Evolutionary conservation across 2,113 vertebrate genomes (phyloP), one percentile per base, ranked within the genome.

Genomic region (Rhombomys opimus): DNA sequence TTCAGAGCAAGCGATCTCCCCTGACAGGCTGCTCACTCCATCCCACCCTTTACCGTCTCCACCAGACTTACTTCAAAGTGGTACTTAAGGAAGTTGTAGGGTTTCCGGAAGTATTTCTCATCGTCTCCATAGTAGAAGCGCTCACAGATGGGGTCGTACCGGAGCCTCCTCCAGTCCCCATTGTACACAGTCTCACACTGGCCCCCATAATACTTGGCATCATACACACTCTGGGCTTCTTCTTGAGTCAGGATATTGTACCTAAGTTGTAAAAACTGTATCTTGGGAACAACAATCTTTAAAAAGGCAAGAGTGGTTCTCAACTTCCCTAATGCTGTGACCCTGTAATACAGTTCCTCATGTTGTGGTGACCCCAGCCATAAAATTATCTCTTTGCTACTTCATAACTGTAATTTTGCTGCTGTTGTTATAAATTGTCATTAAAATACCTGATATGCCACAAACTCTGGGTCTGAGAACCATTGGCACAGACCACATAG

Each of bases 121-220:
- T 99, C 99, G 0, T 99, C 99, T 0, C 99, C 99, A 5, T 99
- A 99, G 94, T 99, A 98, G 84, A 99, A 98, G 18, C 78, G 99
- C 96, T 99, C 99, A 25, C 99, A 99, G 35, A 97, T 86, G 0
- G 99, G 46, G 0, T 99, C 99, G 0, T 99, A 99, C 1, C 86
- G 98, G 90, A 99, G 98, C 82, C 99, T 98, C 88, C 99, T 98
- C 99, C 99, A 99, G 77, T 99, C 99, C 2, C 99, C 99, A 0
- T 99, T 99, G 87, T 99, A 99, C 41, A 99, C 98, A 0, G 98
- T 99, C 97, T 99, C 99, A 96, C 99, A 99, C 63, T 97, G 67
- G 59, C 99, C 99, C 1, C 99, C 99, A 14, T 98, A 99, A 96
- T 99, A 99, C 0, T 9, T 95, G 0, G 98, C 98, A 30, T 99